phyloP scores from a whole-genome alignment of 2,797 vertebrate species.

The Menidia menidia region DNA sequence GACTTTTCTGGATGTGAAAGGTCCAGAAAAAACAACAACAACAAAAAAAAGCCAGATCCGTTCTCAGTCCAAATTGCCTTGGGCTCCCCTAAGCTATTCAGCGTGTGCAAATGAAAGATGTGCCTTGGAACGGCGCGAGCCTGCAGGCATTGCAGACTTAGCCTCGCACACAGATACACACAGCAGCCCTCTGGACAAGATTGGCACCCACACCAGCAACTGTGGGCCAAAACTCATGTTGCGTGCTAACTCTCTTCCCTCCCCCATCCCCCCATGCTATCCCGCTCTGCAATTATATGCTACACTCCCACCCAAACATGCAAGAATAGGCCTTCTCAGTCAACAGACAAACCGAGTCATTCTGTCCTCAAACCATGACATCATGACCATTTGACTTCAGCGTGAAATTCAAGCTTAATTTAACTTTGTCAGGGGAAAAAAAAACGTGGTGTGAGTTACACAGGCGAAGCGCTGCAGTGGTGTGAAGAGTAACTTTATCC shows the following conservation, averaged over 20 bases:
- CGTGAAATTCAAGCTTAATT: constrained; percentile 81
- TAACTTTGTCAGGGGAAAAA: constrained; percentile 73
- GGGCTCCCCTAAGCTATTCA: constrained; percentile 75
- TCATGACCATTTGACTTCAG: constrained; percentile 84
- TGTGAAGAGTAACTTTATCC: constrained; percentile 62
- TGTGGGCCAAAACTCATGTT: constrained; percentile 81
- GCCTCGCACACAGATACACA: constrained; percentile 66
- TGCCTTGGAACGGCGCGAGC: constrained; percentile 68
- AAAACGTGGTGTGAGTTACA: constrained; percentile 67
- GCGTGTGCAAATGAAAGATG: constrained; percentile 79
- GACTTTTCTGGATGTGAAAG: constrained; percentile 32
- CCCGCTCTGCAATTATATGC: constrained; percentile 85
- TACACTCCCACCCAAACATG: constrained; percentile 84
- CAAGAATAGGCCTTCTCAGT: constrained; percentile 85
- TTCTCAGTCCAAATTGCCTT: constrained; percentile 63
- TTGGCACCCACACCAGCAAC: constrained; percentile 74
- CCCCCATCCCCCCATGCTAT: constrained; percentile 80
- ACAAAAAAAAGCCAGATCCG: constrained; percentile 45
- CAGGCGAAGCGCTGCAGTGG: constrained; percentile 53
- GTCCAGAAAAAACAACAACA: constrained; percentile 7
- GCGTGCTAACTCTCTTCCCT: constrained; percentile 81
- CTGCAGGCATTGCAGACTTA: constrained; percentile 67
- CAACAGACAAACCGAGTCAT: constrained; percentile 84
- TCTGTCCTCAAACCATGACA: constrained; percentile 85
- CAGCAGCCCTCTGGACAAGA: constrained; percentile 80